Evolutionary conservation across 2,113 vertebrate genomes (phyloP), one percentile per base, ranked within the genome.

Genomic region (Turnix velox): DNA sequence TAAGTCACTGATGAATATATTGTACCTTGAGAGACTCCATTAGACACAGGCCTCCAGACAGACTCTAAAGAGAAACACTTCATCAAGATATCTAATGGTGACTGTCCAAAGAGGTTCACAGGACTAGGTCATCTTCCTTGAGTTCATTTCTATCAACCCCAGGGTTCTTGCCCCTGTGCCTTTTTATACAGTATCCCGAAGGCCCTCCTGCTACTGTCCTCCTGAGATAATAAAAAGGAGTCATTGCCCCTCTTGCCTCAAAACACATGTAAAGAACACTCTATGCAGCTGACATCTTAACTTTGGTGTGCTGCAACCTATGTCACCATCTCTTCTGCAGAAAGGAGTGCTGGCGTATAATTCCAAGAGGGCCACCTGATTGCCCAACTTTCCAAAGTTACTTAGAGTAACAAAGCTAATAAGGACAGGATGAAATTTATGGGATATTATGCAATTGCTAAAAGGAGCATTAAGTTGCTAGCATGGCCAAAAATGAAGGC

Each of bases 301-400:
- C 43, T 33, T 1, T 0, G 25, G 43, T 14, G 7, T 3, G 9
- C 45, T 28, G 65, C 22, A 54, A 49, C 12, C 37, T 57, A 30
- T 0, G 2, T 45, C 25, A 75, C 5, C 31, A 68, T 9, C 45
- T 63, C 52, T 71, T 30, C 40, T 18, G 18, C 43, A 51, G 20
- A 63, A 62, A 10, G 43, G 24, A 9, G 17, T 55, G 79, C 51
- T 58, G 42, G 20, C 15, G 68, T 46, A 12, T 9, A 59, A 22
- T 17, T 52, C 54, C 48, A 57, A 65, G 28, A 6, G 17, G 24
- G 5, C 14, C 40, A 66, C 2, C 17, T 63, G 42, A 14, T 15
- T 27, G 46, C 39, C 16, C 46, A 31, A 12, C 55, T 75, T 62
- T 39, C 76, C 19, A 16, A 35, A 77, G 37, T 6, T 62, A 22